Percentiles rank a stretch among this genome's conserved stretches.
phyloP scores from a whole-genome alignment of 1,140 invertebrate genomes.

The Episyrphus balteatus region DNA sequence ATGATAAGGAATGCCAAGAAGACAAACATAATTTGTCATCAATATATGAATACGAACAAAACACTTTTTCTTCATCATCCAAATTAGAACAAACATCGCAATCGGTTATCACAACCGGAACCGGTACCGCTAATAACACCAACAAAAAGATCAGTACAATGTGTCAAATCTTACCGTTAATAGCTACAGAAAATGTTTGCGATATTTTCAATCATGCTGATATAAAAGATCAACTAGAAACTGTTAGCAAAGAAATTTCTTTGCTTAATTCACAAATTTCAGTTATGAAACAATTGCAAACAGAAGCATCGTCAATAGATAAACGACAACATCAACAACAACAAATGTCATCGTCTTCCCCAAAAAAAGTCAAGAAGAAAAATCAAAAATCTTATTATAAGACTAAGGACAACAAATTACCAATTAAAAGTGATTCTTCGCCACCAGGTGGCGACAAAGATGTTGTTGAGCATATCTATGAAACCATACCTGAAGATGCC shows the following conservation, averaged over 20 bases:
- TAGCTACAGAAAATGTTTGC: too few relatives aligned
- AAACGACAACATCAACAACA: conserved; percentile 3
- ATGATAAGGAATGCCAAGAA: not conserved
- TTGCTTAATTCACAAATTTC: conserved; percentile 31
- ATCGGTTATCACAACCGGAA: too few relatives aligned
- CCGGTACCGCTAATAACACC: too few relatives aligned
- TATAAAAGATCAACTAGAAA: conserved; percentile 23
- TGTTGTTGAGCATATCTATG: conserved; percentile 46
- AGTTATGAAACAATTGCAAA: conserved; percentile 14
- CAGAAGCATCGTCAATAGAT: too few relatives aligned
- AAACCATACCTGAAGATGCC: conserved; percentile 48
- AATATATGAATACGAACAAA: not conserved
- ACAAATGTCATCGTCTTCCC: not conserved
- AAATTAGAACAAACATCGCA: too few relatives aligned
- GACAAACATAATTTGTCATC: not conserved
- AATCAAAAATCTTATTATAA: too few relatives aligned
- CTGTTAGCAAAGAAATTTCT: conserved; percentile 31
- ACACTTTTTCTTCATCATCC: not conserved
- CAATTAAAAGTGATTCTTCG: too few relatives aligned
- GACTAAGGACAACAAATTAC: too few relatives aligned
- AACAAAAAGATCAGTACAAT: too few relatives aligned
- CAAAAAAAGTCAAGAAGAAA: not conserved
- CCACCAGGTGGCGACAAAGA: too few relatives aligned
- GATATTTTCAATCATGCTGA: not conserved
- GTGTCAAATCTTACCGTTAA: too few relatives aligned